Base-by-base conservation (phyloP, 2,888 invertebrate species). In the Gandaritis pyraliata region DNA sequence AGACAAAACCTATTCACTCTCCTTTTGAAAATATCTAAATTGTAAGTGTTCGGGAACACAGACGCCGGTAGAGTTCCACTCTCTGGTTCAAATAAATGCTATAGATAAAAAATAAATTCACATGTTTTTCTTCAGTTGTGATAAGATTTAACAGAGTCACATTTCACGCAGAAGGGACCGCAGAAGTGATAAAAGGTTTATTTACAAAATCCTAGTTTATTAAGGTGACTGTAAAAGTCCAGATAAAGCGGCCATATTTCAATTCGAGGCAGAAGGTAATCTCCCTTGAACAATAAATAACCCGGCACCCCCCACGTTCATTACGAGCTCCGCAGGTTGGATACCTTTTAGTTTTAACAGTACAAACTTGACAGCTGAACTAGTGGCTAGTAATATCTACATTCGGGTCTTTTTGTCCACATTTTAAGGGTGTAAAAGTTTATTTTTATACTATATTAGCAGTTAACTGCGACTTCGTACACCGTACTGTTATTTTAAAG, bases 191-290 rank as follows among this genome's bases (percentile, higher is more conserved):
- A 51, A 47, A 56, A 52, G 38, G 52, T 57, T 57, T 69, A 54
- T 64, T 55, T 52, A 67, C 56, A 68, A 58, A 65, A 58, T 58
- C 47, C 54, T 18, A 56, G 67, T 74, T 76, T 70, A 72, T 69
- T 65, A 72, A 61, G 69, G 65, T 65, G 64, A 71, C 65, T 65
- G 71, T 76, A 76, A 74, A 78, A 72, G 66, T 73, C 69, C 50
- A 74, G 75, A 75, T 77, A 77, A 73, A 68, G 56, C 66, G 16
- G 51, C 61, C 23, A 66, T 76, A 76, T 74, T 66, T 77, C 68
- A 74, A 71, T 68, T 51, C 60, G 66, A 63, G 70, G 68, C 74
- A 70, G 76, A 64, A 72, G 65, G 77, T 76, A 77, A 76, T 78
- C 70, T 73, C 64, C 63, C 52, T 56, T 64, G 59, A 51, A 55